Evolutionary conservation across 2,113 vertebrate species (phyloP).

Genomic region (Alligator mississippiensis): DNA sequence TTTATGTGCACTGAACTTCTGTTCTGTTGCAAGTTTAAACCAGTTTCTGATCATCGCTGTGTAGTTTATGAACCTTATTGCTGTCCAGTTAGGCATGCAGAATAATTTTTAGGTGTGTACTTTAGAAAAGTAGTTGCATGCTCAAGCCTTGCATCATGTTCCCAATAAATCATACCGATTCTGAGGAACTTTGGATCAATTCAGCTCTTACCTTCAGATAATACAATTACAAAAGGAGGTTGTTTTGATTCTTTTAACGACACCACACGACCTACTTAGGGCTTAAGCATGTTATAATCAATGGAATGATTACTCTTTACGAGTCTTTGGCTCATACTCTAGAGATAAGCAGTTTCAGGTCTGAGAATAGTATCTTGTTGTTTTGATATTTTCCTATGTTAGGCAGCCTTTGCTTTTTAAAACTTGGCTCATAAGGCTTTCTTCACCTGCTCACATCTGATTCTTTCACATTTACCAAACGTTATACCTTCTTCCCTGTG

Average conservation of each 20-base stretch:
- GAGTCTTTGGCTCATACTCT: not conserved
- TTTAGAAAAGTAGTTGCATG: not conserved
- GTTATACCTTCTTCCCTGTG: not conserved
- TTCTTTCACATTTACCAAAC: not conserved
- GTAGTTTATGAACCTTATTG: not conserved
- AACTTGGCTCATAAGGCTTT: not conserved
- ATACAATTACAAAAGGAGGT: not conserved
- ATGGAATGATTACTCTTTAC: not conserved
- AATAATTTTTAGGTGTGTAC: not conserved
- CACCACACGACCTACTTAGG: not conserved
- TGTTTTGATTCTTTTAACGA: not conserved
- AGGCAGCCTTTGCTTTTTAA: not conserved
- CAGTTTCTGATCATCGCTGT: too few relatives aligned
- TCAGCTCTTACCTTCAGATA: not conserved
- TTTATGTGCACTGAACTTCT: too few relatives aligned
- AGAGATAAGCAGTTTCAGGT: not conserved
- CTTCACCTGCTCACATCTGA: accelerated
- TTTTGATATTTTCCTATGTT: not conserved
- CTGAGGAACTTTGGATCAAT: not conserved
- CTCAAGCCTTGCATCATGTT: not conserved
- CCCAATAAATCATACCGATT: not conserved
- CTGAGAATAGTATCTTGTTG: not conserved
- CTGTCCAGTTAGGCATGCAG: not conserved
- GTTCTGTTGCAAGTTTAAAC: too few relatives aligned
- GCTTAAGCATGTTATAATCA: accelerated